These are phyloP conservation scores for Erpornis zantholeuca DNA, from an alignment of 2,113 vertebrate species.

Conservation along the genomic window DNA sequence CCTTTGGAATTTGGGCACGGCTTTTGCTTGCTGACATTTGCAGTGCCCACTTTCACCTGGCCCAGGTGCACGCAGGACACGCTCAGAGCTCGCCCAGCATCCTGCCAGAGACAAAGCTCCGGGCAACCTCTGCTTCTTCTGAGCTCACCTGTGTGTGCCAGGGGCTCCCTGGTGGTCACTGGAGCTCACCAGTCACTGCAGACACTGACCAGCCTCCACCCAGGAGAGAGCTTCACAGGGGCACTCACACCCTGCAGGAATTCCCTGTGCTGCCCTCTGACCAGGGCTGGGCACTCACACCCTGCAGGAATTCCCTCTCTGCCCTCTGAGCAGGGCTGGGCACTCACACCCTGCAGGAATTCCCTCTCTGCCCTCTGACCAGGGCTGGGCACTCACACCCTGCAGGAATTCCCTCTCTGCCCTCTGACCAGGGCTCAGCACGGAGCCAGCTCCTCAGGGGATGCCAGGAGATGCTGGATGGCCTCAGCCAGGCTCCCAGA, in stretches of 20 bases:
- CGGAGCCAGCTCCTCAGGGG: fast-evolving
- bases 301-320: no score
- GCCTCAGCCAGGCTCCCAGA: neutral
- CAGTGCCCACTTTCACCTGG: neutral
- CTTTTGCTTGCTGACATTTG: neutral
- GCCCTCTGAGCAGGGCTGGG: no score
- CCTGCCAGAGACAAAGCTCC: neutral
- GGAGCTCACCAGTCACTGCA: neutral
- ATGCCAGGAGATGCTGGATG: neutral
- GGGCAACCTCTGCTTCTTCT: neutral
- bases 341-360: no score
- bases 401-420: no score
- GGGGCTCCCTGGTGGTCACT: fast-evolving
- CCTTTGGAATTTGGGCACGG: neutral
- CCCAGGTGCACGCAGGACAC: no score
- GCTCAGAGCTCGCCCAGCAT: neutral
- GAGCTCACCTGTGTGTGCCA: neutral
- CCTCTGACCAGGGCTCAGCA: no score
- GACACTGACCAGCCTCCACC: neutral
- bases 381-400: no score
- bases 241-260: no score
- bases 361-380: no score
- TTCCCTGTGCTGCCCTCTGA: no score
- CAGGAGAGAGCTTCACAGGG: neutral
- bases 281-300: no score